phyloP scores from a whole-genome alignment of 2,888 invertebrate genomes.

The Hymenopus coronatus region DNA sequence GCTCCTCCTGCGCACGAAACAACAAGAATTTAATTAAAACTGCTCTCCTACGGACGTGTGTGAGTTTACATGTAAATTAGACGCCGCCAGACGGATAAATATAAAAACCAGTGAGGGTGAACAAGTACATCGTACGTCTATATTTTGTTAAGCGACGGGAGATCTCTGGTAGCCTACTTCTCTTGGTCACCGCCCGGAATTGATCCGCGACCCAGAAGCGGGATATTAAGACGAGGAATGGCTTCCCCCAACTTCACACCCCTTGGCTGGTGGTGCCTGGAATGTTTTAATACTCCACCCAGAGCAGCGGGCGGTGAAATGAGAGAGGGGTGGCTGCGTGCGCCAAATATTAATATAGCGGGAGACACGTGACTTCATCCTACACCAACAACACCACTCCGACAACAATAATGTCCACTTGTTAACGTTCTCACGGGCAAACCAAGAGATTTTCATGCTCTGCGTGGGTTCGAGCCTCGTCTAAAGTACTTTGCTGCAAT shows the following conservation, averaged over 20 bases:
- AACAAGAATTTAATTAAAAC: neutral
- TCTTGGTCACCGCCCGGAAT: neutral
- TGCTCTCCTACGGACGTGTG: neutral
- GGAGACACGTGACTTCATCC: neutral
- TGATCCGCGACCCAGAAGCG: neutral
- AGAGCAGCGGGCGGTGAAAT: neutral
- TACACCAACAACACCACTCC: constrained; percentile 15
- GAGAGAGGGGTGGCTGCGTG: neutral
- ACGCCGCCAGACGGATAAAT: neutral
- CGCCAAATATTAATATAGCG: constrained; percentile 17
- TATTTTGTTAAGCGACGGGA: neutral
- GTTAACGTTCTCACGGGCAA: neutral
- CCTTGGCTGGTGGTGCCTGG: constrained; percentile 2
- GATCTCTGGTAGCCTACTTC: neutral
- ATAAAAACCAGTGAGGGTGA: neutral
- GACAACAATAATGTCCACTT: neutral
- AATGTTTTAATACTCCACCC: constrained; percentile 20
- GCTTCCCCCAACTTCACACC: neutral
- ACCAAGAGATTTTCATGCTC: neutral
- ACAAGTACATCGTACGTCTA: neutral
- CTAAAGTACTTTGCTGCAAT: no score
- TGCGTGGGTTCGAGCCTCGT: no score
- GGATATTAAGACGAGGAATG: neutral
- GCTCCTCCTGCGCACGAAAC: neutral
- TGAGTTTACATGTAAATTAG: neutral